Evolutionary conservation across 2,113 vertebrate species (phyloP), one percentile per base, ranked within the genome.

Genomic region (Chrysemys picta): DNA sequence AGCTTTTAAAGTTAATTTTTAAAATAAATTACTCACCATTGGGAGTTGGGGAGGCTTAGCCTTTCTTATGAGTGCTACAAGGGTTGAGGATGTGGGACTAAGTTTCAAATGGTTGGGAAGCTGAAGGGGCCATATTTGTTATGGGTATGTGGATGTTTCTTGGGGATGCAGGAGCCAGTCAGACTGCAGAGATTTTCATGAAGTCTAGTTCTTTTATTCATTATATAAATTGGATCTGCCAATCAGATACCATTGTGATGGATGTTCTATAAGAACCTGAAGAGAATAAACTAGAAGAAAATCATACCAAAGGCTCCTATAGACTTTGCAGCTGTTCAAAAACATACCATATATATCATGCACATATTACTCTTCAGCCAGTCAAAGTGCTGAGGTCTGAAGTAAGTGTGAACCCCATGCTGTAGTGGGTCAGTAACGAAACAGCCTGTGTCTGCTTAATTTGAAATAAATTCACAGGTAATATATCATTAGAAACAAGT

Each of bases 381-480:
- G 53, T 82, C 42, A 80, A 62, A 50, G 45, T 94, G 52, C 49
- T 62, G 85, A 93, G 90, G 56, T 22, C 72, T 91, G 82, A 89
- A 27, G 38, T 80, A 80, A 88, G 88, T 93, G 81, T 93, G 94
- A 96, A 82, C 45, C 90, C 78, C 17, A 6, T 62, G 35, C 45
- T 84, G 21, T 1, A 86, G 52, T 84, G 93, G 91, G 93, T 96
- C 85, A 85, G 93, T 81, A 93, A 75, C 59, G 86, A 62, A 72
- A 62, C 79, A 89, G 42, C 86, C 82, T 81, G 50, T 76, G 82
- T 96, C 96, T 86, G 25, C 14, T 84, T 47, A 2, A 59, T 84
- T 89, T 96, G 82, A 91, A 93, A 95, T 87, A 57, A 50, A 42
- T 84, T 0, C 0, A 52, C 89, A 1, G 0, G 94, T 95, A 92